These are phyloP conservation scores for Craterocephalus amniculus DNA, from an alignment of 2,797 vertebrate species.

Conservation along the genomic window DNA sequence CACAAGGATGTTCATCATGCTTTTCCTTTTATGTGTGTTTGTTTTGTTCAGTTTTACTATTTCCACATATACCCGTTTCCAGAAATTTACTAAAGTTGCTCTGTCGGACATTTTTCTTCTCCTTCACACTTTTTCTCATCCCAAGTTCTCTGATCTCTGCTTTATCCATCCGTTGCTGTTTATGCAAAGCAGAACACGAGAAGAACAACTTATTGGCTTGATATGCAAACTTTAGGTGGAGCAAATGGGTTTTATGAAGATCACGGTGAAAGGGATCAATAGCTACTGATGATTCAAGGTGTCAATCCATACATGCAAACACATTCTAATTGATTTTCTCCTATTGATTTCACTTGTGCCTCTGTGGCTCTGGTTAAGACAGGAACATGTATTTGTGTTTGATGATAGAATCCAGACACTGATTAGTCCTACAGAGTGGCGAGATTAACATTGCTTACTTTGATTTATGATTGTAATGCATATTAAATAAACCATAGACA, in stretches of 20 bases:
- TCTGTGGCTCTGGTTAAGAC: slow-evolving; percentile 68
- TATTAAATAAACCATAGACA: slow-evolving; percentile 70
- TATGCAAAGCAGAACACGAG: slow-evolving; percentile 56
- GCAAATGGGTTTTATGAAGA: slow-evolving; percentile 80
- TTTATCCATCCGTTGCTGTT: slow-evolving; percentile 49
- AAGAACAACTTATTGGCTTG: slow-evolving; percentile 74
- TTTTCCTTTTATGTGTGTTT: slow-evolving; percentile 49
- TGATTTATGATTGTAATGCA: slow-evolving; percentile 77
- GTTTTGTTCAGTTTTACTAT: slow-evolving; percentile 9
- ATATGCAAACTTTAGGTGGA: slow-evolving; percentile 77
- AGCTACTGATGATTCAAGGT: slow-evolving; percentile 78
- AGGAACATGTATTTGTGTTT: slow-evolving; percentile 67
- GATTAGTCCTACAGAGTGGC: slow-evolving; percentile 66
- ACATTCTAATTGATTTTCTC: slow-evolving; percentile 81
- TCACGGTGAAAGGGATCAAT: slow-evolving; percentile 76
- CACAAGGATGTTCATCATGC: slow-evolving; percentile 66
- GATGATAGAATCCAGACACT: slow-evolving; percentile 68
- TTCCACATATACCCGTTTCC: neutral
- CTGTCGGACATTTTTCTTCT: slow-evolving; percentile 17
- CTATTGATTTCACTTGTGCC: slow-evolving; percentile 72
- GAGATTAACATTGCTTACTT: slow-evolving; percentile 69
- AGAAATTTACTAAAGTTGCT: neutral
- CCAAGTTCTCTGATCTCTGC: slow-evolving; percentile 20
- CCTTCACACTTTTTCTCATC: neutral
- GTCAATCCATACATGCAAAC: slow-evolving; percentile 83